phyloP scores from a whole-genome alignment of 2,888 invertebrate species.

The Cataglyphis albicans region DNA sequence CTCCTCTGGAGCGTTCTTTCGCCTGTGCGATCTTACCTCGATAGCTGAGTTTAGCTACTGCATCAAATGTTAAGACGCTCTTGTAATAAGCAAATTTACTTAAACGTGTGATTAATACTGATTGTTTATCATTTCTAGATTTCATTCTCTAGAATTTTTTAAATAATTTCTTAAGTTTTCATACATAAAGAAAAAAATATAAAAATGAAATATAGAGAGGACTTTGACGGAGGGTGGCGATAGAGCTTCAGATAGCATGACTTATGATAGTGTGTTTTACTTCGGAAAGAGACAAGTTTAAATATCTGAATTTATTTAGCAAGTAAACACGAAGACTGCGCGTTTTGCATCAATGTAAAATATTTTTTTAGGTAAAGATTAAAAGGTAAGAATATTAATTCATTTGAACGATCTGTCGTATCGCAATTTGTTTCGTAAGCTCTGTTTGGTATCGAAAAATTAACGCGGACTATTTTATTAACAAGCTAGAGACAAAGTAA shows the following conservation, averaged over 20 bases:
- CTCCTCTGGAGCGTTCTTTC: background rate
- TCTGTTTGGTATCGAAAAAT: conserved; percentile 20
- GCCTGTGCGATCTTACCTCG: background rate
- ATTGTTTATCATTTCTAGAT: background rate
- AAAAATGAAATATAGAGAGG: background rate
- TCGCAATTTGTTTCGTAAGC: background rate
- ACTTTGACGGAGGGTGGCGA: background rate
- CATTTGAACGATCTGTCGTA: conserved; percentile 33
- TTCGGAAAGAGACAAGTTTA: background rate
- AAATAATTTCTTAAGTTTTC: background rate
- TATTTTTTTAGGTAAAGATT: background rate
- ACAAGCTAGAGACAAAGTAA: conserved; percentile 29
- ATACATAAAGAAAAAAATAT: background rate
- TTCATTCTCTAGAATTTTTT: background rate
- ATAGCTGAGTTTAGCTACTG: background rate
- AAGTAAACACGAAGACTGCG: background rate
- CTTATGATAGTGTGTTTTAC: background rate
- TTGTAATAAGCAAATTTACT: conserved; percentile 7
- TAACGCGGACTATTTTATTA: conserved; percentile 11
- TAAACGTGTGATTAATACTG: background rate
- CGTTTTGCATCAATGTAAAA: background rate
- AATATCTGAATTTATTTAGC: conserved; percentile 19
- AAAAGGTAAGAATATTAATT: conserved; percentile 56
- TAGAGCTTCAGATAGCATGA: background rate
- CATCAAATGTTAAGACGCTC: background rate